These are phyloP conservation scores for Glyphotaelius pellucidus DNA, from an alignment of 2,888 invertebrate genomes.

Conservation along the genomic window DNA sequence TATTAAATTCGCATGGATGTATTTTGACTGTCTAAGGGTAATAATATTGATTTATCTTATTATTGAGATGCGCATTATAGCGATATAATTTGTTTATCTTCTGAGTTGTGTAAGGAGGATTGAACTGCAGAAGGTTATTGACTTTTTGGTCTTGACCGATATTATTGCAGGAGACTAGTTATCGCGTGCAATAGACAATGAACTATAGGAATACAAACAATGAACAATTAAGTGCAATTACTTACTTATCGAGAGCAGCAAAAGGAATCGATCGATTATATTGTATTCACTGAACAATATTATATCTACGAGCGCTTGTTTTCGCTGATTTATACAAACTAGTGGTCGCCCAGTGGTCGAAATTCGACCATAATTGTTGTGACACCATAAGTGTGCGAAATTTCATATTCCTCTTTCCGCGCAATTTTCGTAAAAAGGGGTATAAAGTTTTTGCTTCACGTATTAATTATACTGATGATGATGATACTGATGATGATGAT, in stretches of 20 bases:
- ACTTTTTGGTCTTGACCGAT: conserved; percentile 9
- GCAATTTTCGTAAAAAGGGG: too few species aligned
- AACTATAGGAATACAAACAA: neutral
- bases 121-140: neutral
- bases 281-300: neutral
- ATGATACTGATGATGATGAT: too few species aligned
- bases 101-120: neutral
- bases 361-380: too few species aligned
- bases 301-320: neutral
- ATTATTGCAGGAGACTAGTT: neutral
- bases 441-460: too few species aligned
- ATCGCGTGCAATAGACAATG: neutral
- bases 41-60: neutral
- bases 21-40: neutral
- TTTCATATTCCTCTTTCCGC: too few species aligned
- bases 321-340: neutral
- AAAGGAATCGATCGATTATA: neutral
- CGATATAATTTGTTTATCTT: neutral
- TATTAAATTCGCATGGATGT: neutral
- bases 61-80: neutral
- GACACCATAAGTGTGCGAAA: too few species aligned
- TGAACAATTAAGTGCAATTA: neutral
- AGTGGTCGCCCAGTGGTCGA: too few species aligned
- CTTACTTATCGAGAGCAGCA: neutral
- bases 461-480: too few species aligned